Evolutionary conservation across 2,888 invertebrate genomes (phyloP).

Genomic region (Elegia similella): DNA sequence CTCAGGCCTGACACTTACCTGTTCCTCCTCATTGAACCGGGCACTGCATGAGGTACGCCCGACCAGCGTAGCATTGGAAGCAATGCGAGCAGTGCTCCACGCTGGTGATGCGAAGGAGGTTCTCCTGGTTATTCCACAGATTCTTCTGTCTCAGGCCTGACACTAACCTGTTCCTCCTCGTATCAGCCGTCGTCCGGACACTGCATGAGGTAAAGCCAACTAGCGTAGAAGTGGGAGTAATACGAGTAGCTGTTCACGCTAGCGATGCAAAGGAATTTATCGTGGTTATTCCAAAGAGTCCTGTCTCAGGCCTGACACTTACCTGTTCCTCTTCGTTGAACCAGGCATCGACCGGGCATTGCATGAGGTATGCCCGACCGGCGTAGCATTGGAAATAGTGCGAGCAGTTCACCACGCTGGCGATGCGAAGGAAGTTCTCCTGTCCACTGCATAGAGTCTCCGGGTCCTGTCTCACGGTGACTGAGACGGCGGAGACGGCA

Average conservation of each 20-base stretch:
- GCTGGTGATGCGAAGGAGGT: constrained; percentile 70
- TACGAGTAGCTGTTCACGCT: no score
- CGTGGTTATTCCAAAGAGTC: no score
- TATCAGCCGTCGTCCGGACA: no score
- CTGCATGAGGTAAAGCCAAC: no score
- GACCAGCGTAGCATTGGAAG: constrained; percentile 71
- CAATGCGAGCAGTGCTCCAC: constrained; percentile 60
- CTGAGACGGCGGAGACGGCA: constrained; percentile 65
- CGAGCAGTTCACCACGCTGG: constrained; percentile 56
- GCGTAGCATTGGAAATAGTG: constrained; percentile 74
- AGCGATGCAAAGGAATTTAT: constrained; percentile 29
- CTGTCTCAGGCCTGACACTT: constrained; percentile 4
- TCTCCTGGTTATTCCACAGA: constrained; percentile 69
- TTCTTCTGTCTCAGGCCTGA: constrained; percentile 62
- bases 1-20: constrained; percentile 40
- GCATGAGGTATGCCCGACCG: constrained; percentile 63
- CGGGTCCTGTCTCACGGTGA: constrained; percentile 67
- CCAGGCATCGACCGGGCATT: constrained; percentile 67
- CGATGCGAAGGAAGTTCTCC: constrained; percentile 71
- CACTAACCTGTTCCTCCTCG: no score
- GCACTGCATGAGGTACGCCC: constrained; percentile 69
- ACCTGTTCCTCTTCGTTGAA: constrained; percentile 73
- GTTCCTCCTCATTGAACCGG: constrained; percentile 72
- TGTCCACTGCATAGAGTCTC: constrained; percentile 74
- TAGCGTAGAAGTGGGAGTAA: constrained; percentile 45